Base-by-base conservation (phyloP, 2,113 vertebrate genomes). In the Ursus arctos region DNA sequence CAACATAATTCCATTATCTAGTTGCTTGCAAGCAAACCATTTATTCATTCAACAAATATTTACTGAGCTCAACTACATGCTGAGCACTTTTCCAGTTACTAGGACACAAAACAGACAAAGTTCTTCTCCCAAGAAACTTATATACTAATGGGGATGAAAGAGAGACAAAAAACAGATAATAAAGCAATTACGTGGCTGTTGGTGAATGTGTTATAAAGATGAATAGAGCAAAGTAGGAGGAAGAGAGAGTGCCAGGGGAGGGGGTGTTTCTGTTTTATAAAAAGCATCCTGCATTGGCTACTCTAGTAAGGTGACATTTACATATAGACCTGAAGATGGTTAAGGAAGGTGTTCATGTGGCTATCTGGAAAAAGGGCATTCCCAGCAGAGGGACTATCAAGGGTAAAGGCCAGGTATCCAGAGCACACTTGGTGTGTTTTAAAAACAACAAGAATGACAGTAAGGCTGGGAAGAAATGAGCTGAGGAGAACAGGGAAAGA, bases 91-190 rank as follows among this genome's bases (percentile, higher is more conserved):
- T 88, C 47, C 59, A 81, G 24, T 47, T 71, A 36, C 55, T 84
- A n/a, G 80, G 21, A 59, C 40, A 72, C 36, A 92, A 71, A 96
- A 79, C 6, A 82, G 71, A 94, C 36, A 86, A 88, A 72, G 61
- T 24, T 31, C 2, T 88, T n/a, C 14, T 82, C 22, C 67, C 16
- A 69, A 18, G 26, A 55, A 74, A 6, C 36, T 80, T 90, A 57
- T 63, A 11, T 91, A 18, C 8, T 43, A 63, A 12, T 9, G 26
- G 7, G 16, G 2, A n/a, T 61, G 16, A 77, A 79, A 53, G 72
- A 53, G 14, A 87, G 72, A 53, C 7, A 31, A 85, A 94, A 71
- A 11, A 11, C 24, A 40, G 61, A 49, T 28, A 80, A 57, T 15
- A 88, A 91, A 84, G 12, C n/a, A 88, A 47, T 57, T 40, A 4